phyloP scores from a whole-genome alignment of 2,797 vertebrate genomes.

The Netta rufina region DNA sequence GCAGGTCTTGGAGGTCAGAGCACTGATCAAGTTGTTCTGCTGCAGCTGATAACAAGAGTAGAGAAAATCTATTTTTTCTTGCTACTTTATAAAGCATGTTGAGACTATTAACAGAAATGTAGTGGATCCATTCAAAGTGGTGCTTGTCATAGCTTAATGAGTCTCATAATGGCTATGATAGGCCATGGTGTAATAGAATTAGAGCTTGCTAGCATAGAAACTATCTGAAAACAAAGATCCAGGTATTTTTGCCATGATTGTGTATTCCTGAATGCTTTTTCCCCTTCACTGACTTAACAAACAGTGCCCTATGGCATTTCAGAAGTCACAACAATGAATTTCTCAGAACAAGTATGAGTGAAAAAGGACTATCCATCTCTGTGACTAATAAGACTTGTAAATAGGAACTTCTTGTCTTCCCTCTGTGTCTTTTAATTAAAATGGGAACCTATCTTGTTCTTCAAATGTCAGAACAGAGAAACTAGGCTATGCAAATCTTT shows the following conservation, averaged over 20 bases:
- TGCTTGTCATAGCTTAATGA: not conserved
- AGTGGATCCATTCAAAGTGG: not conserved
- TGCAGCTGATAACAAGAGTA: not conserved
- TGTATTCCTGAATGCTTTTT: not conserved
- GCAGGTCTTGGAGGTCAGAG: not conserved
- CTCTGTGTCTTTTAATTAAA: not conserved
- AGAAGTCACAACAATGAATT: not conserved
- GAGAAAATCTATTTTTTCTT: not conserved
- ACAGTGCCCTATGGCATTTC: not conserved
- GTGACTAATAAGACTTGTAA: not conserved
- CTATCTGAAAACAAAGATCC: not conserved
- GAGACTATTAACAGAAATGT: not conserved
- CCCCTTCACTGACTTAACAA: not conserved
- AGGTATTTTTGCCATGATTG: not conserved
- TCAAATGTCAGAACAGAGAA: not conserved
- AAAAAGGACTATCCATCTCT: not conserved
- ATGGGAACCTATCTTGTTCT: not conserved
- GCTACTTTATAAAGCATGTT: not conserved
- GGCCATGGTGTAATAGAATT: not conserved
- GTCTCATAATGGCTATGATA: not conserved
- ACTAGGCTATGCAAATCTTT: not conserved
- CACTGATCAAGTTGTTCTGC: not conserved
- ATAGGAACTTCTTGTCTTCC: not conserved
- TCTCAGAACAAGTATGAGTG: too few species aligned
- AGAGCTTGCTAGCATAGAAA: not conserved